Base-by-base conservation (phyloP, 2,888 invertebrate species). In the Pyrrhia umbra region DNA sequence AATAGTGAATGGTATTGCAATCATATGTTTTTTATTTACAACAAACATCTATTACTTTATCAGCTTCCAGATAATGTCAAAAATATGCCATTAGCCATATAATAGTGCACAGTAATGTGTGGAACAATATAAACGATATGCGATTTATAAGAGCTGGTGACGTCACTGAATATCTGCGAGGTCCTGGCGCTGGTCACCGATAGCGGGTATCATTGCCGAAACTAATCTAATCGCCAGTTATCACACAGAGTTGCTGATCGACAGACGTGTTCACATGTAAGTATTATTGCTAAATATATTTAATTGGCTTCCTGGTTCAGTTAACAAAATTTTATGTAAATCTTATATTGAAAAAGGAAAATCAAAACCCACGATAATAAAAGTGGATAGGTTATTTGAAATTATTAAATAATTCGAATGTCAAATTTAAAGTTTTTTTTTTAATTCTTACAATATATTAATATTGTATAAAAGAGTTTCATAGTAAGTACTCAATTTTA, bases 201-300 rank as follows among this genome's bases (percentile, higher is more conserved):
- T 47, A 27, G 20, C 21, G 39, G 39, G 10, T 73, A 68, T 62
- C 68, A 30, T 25, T 40, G 52, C 57, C 54, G n/a, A 68, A 73
- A 68, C 40, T 10, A 34, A 34, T 57, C 34, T 43, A 49, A 46
- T 71, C 57, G 9, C 34, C 30, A 71, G 68, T 71, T 57, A 40
- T 40, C 63, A 34, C 25, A 6, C 42, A 16, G 39, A 57, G 57
- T 15, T 34, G 42, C 30, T 42, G 9, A 0, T 13, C 54, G 39
- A 43, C 50, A 27, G 57, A 68, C 74, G 74, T 70, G 52, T 16
- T 68, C 73, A 73, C 49, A 73, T 62, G 71, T 71, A 15, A 71
- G 71, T 71, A 21, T 16, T 13, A 18, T 1, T 2, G 3, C 3
- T n/a, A 13, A 23, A 20, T 27, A 18, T 2, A 39, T 42, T 10